Percentiles rank a stretch among this genome's conserved stretches.
Evolutionary conservation across 2,113 vertebrate genomes (phyloP).

Genomic region (Stercorarius parasiticus): DNA sequence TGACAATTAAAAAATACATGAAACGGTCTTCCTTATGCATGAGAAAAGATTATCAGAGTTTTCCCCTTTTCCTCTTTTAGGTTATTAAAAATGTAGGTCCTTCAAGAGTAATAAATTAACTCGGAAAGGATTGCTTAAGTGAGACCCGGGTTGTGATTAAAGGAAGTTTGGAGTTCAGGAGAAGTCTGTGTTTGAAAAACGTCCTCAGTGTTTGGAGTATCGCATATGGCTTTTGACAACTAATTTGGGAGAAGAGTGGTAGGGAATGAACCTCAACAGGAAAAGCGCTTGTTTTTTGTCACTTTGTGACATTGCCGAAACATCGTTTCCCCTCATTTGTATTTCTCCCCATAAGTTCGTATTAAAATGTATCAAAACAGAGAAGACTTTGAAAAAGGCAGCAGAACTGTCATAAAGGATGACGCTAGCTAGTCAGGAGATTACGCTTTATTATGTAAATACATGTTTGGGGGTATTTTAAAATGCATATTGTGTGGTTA

Average conservation of each 20-base stretch:
- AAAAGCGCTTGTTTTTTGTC: constrained; percentile 41
- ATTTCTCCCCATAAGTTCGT: background rate
- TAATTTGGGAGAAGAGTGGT: constrained; percentile 23
- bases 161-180: constrained; percentile 27
- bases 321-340: background rate
- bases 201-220: background rate
- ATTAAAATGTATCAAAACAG: constrained; percentile 35
- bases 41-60: constrained; percentile 36
- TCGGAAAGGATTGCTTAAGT: background rate
- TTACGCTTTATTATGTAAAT: constrained; percentile 26
- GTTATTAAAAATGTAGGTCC: constrained; percentile 62
- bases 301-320: constrained; percentile 30
- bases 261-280: constrained; percentile 26
- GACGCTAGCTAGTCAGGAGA: background rate
- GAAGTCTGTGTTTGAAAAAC: constrained; percentile 19
- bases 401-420: background rate
- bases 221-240: background rate
- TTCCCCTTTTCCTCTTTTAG: constrained; percentile 13
- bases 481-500: background rate
- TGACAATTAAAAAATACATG: constrained; percentile 41
- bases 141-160: constrained; percentile 22
- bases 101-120: constrained; percentile 53
- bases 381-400: constrained; percentile 32
- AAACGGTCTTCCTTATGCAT: constrained; percentile 16
- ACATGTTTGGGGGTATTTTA: background rate